Conservation (phyloP, 2,797 vertebrate genomes). For the Catamblyrhynchus diadema region DNA sequence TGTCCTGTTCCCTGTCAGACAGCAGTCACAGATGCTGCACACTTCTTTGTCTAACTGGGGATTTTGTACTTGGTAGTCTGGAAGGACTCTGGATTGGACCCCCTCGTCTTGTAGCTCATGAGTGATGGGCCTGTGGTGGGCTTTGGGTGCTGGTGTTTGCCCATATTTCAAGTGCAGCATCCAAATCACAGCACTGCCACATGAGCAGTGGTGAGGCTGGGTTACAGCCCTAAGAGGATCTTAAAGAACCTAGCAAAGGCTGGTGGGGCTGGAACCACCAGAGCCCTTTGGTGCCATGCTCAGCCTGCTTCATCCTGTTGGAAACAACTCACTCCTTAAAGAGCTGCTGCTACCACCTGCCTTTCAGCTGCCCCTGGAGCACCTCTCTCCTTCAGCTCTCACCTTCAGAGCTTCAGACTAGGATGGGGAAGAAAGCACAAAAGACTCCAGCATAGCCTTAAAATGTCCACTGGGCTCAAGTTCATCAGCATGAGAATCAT, state of each 20-base stretch:
- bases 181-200: neutral
- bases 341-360: accelerated
- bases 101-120: neutral
- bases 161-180: neutral
- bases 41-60: neutral
- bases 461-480: neutral
- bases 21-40: neutral
- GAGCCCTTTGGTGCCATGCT: neutral
- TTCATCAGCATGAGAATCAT: neutral
- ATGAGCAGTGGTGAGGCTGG: neutral
- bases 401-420: neutral
- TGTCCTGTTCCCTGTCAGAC: neutral
- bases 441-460: neutral
- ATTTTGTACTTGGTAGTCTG: neutral
- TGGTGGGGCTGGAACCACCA: neutral
- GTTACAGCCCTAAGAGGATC: accelerated
- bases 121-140: neutral
- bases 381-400: neutral
- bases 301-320: accelerated
- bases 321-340: neutral
- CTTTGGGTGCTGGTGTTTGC: neutral
- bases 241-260: neutral
- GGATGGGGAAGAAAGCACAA: neutral
- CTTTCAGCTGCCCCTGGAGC: neutral
- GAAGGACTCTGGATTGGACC: neutral